These are phyloP conservation scores for Drosophila chauvacae DNA, from an alignment of 1,140 invertebrate genomes.

Conservation along the genomic window DNA sequence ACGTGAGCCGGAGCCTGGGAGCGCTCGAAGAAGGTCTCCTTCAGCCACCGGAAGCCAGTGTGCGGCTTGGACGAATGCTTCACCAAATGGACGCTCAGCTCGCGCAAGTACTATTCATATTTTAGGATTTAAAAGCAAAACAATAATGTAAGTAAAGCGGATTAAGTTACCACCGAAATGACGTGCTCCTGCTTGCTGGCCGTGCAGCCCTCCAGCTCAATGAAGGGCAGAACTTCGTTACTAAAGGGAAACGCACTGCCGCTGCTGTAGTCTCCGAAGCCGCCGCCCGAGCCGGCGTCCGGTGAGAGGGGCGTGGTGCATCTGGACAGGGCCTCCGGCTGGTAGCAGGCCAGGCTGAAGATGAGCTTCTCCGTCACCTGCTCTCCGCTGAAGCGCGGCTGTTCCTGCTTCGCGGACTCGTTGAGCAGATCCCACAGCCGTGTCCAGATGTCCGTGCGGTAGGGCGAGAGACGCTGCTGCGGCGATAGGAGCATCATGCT, in stretches of 20 bases:
- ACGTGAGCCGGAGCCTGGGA: constrained; percentile 89
- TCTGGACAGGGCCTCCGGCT: constrained; percentile 92
- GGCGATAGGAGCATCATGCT: constrained; percentile 92
- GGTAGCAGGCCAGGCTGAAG: constrained; percentile 92
- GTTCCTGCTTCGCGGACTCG: constrained; percentile 85
- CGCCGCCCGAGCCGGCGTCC: constrained; percentile 84
- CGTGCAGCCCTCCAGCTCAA: constrained; percentile 93
- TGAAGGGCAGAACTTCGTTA: constrained; percentile 89
- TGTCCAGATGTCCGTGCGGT: constrained; percentile 92
- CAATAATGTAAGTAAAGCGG: not conserved
- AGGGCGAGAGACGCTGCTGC: constrained; percentile 91
- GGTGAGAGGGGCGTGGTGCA: constrained; percentile 93
- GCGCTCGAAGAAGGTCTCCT: constrained; percentile 84
- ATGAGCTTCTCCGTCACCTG: constrained; percentile 91
- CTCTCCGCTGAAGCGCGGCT: constrained; percentile 88
- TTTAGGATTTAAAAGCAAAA: no score
- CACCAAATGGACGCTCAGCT: constrained; percentile 92
- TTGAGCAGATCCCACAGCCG: constrained; percentile 90
- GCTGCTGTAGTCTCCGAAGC: constrained; percentile 85
- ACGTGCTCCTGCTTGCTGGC: constrained; percentile 94
- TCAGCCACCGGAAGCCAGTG: constrained; percentile 83
- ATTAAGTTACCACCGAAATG: constrained; percentile 89
- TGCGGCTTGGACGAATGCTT: constrained; percentile 87
- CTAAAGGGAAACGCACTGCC: constrained; percentile 82
- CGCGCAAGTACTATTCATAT: constrained; percentile 88